Percentiles rank a stretch among this genome's conserved stretches.
Evolutionary conservation across 2,113 vertebrate genomes (phyloP).

Genomic region (Xiphophorus couchianus): DNA sequence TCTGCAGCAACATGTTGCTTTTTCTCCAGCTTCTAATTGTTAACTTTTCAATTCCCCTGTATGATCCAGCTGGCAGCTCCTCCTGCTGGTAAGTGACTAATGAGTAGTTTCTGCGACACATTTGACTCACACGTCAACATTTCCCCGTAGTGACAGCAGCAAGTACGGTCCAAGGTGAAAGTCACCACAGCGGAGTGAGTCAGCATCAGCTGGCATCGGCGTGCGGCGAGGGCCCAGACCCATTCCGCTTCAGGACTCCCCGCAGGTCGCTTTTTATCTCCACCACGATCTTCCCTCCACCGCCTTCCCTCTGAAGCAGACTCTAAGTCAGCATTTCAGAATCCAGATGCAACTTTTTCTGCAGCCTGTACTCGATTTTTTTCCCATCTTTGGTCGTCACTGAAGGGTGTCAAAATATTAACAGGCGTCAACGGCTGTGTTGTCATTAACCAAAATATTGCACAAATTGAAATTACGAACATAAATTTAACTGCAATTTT

Average conservation of each 20-base stretch:
- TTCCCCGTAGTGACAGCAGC: constrained; percentile 11
- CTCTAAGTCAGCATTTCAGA: constrained; percentile 17
- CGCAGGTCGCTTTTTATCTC: constrained; percentile 47
- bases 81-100: constrained; percentile 36
- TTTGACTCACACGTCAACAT: constrained; percentile 15
- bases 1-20: not conserved
- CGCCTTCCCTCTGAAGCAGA: constrained; percentile 20
- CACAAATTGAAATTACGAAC: too few relatives aligned
- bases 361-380: constrained; percentile 7
- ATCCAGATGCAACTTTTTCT: constrained; percentile 23
- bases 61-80: constrained; percentile 15
- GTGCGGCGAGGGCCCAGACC: constrained; percentile 41
- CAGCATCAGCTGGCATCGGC: constrained; percentile 40
- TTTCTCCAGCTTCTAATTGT: not conserved
- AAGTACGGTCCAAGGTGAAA: constrained; percentile 59
- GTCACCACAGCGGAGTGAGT: constrained; percentile 46
- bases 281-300: constrained; percentile 45
- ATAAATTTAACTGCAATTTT: too few relatives aligned
- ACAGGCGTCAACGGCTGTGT: not conserved
- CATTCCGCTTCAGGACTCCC: constrained; percentile 37
- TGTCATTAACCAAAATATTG: too few relatives aligned
- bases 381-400: not conserved
- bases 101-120: constrained; percentile 28
- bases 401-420: not conserved
- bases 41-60: not conserved